Evolutionary conservation across 2,888 invertebrate species (phyloP), one percentile per base, ranked within the genome.

Genomic region (Palloptera scutellata): DNA sequence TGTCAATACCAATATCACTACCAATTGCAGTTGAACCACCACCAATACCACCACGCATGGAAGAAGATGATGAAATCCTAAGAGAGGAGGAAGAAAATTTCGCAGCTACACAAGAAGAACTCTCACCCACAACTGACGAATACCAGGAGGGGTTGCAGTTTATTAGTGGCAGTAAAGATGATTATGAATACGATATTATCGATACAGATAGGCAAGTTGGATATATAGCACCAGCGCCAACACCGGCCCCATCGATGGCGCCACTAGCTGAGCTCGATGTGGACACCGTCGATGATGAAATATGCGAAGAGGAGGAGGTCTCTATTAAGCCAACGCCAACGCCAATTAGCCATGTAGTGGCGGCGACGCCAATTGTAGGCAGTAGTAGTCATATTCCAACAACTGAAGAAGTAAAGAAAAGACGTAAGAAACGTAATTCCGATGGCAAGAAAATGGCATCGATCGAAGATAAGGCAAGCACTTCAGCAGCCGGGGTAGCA

Each of bases 201-300:
- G 82, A 81, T 61, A 78, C 79, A 0, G 79, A 79, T 57, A 73
- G 75, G n/a, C 71, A 78, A 62, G 66, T 74, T 1, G 76, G 78
- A 51, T 82, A 82, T 19, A 80, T 84, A 72, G 81, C 85, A 10
- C 85, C 84, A 5, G 82, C 82, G 20, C 83, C 83, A 64, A 84
- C 83, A 66, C 85, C 84, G 69, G 83, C 79, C 59, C 83, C 82
- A 13, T 84, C 88, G 4, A 84, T 89, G 78, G 91, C 91, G 61
- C 91, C 91, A 40, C 86, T 91, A 64, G 91, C 91, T 51, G 91
- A 89, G 77, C 88, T 90, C 73, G 91, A 91, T 81, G 89, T 90
- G 78, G 89, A 90, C 81, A 89, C 89, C 55, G 91, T 90, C 59
- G 90, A 90, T 76, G 91, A 90, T 79, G 91, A 91, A 74, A 86